Base-by-base conservation (phyloP, 2,797 vertebrate species). In the Taeniopygia guttata region DNA sequence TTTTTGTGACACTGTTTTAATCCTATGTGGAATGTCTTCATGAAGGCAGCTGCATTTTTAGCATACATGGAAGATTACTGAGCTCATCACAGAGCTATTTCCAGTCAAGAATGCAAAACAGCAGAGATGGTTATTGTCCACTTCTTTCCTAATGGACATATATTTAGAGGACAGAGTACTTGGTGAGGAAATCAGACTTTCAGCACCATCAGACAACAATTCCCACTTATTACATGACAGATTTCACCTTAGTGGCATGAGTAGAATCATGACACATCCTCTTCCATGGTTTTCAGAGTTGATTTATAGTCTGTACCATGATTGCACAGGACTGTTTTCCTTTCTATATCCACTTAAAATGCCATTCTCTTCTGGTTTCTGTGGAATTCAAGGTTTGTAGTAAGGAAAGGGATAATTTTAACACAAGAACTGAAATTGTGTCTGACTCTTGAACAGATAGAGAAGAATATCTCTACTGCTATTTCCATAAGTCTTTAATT, bases 1-100 rank as follows among this genome's bases (percentile, higher is more conserved):
- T 90, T 74, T 86, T 83, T 86, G 51, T 81, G 55, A 76, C 38
- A 40, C 76, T 66, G 30, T 64, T 93, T 83, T 91, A 95, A 68
- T 87, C 79, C 62, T 75, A 5, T 8, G 12, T 75, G 76, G 58
- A 90, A 64, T 48, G 86, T n/a, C 51, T 91, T 84, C 38, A 42
- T 69, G 54, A 85, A 91, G 54, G 59, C 42, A 88, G 76, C 34
- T 90, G 58, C 27, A 54, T 81, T 72, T 93, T 72, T 75, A 88
- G 49, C 42, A n/a, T 40, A 43, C 30, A 3, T 62, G 51, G 58
- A 84, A 69, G 25, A 48, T 81, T 58, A 81, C n/a, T 0, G 30
- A 73, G 54, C 70, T 81, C 66, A 81, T 51, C 48, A 66, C 46
- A 55, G 46, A 68, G 66, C 74, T 86, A 60, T 46, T 93, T 84